Base-by-base conservation (phyloP, 2,888 invertebrate species). In the Orthosia incerta region DNA sequence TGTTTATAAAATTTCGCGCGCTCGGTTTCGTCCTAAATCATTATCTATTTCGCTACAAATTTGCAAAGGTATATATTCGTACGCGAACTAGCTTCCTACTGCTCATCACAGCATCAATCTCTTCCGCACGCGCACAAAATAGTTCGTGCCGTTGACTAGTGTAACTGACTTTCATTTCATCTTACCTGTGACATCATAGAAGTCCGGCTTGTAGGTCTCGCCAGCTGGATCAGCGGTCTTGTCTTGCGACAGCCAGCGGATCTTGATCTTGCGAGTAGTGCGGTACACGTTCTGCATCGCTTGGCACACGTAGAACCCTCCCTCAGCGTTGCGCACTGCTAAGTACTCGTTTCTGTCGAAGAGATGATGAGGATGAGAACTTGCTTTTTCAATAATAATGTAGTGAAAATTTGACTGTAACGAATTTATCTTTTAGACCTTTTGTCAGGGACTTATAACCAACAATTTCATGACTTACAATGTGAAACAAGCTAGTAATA, bases 241-340 rank as follows among this genome's bases (percentile, higher is more conserved):
- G 85, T 98, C 98, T 91, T 98, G 98, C 0, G 98, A 98, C 67
- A 99, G 95, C 99, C 99, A 99, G 89, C 98, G 98, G 88, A 99
- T 99, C 90, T 98, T 98, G 91, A 99, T 98, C 92, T 98, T 98
- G 76, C 98, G 97, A 50, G 98, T 98, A 64, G 97, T 97, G 90
- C 98, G 98, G 94, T 98, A 98, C 74, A 99, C 98, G 93, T 99
- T 99, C 95, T 99, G 99, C 95, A 98, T 97, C 0, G 98, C 97
- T 93, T 99, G 98, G 92, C 99, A 99, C 74, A 99, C 97, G 93
- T 98, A 98, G 95, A 98, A 98, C 80, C 98, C 97, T 84, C 98
- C 98, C 91, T 98, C 98, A 0, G 98, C 98, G 92, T 99, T 99
- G 85, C 99, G 97, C 0, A 99, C 98, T 3, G 99, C 99, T 90